phyloP scores from a whole-genome alignment of 2,113 vertebrate genomes.

The Vulpes ferrilata region DNA sequence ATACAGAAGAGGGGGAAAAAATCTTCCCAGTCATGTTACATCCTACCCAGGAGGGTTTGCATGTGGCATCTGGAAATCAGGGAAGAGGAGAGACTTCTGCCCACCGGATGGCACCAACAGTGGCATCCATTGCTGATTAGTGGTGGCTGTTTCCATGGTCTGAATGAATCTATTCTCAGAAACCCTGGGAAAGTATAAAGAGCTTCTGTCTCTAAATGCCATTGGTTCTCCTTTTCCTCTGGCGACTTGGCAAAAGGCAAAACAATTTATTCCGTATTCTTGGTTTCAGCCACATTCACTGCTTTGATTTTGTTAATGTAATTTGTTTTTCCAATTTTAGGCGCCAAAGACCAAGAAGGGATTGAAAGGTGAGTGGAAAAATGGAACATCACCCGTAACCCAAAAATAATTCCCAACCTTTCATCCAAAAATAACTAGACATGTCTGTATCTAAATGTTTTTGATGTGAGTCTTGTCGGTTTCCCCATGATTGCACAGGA shows the following conservation, averaged over 20 bases:
- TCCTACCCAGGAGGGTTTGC: not conserved
- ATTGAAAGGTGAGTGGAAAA: slow-evolving; percentile 85
- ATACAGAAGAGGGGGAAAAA: not conserved
- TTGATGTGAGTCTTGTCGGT: not conserved
- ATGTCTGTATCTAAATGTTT: not conserved
- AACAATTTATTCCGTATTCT: not conserved
- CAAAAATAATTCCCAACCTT: not conserved
- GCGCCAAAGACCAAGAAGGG: slow-evolving; percentile 86
- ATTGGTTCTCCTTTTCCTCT: not conserved
- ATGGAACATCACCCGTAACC: not conserved
- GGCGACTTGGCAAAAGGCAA: not conserved
- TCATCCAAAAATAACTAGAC: not conserved
- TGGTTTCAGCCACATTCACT: not conserved
- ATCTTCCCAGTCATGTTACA: not conserved
- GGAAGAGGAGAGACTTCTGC: not conserved
- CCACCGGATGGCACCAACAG: accelerated
- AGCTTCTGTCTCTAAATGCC: not conserved
- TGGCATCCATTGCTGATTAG: not conserved
- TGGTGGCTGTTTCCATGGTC: not conserved
- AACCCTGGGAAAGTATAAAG: not conserved
- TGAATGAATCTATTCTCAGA: not conserved
- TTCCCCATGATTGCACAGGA: not conserved
- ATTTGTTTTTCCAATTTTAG: slow-evolving; percentile 80
- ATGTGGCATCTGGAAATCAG: not conserved
- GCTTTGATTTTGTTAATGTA: slow-evolving; percentile 59